A percentile compares a stretch with the other conserved stretches of the same genome.
Conservation (phyloP, 1,140 invertebrate species). For the Coptotermes formosanus region DNA sequence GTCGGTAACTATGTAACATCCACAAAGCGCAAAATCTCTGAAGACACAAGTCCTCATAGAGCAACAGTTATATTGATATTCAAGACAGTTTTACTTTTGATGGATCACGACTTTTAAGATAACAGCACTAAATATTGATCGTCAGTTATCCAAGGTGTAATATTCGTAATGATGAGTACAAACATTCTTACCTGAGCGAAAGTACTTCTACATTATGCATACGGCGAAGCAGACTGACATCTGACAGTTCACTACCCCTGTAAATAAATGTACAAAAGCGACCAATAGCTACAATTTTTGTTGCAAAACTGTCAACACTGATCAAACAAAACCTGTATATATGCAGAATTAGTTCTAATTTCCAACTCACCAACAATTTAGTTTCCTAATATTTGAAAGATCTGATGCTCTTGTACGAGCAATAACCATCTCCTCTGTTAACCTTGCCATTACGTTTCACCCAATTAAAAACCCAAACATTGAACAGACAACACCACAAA, state of each 20-base stretch:
- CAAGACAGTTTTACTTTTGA: no score
- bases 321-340: no score
- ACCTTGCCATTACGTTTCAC: constrained; percentile 61
- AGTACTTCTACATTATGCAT: constrained; percentile 79
- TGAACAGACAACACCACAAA: not conserved
- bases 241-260: constrained; percentile 79
- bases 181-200: constrained; percentile 66
- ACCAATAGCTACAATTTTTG: constrained; percentile 87
- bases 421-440: constrained; percentile 90
- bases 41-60: no score
- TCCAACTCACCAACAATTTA: constrained; percentile 84
- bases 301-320: no score
- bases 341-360: not conserved
- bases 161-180: no score
- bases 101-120: no score
- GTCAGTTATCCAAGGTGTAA: no score
- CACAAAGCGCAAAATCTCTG: no score
- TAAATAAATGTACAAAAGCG: constrained; percentile 46
- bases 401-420: constrained; percentile 84
- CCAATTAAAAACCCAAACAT: not conserved
- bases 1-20: no score
- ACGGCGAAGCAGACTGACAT: constrained; percentile 70
- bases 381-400: constrained; percentile 75
- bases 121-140: no score
- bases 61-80: no score